Base-by-base conservation (phyloP, 2,797 vertebrate species). In the Dicrostonyx torquatus region DNA sequence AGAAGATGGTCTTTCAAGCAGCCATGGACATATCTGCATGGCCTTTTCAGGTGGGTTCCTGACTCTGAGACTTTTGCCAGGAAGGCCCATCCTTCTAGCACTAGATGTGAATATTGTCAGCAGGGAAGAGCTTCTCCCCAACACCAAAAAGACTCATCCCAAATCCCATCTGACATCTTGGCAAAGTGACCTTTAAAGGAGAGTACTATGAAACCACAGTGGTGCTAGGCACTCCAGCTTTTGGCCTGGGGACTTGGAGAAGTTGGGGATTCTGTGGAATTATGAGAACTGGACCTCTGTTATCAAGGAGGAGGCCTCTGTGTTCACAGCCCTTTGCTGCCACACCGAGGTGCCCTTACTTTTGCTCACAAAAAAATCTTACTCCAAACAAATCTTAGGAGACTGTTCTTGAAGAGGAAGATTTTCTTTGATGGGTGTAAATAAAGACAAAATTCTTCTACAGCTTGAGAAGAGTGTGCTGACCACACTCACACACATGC, bases 31-130 rank as follows among this genome's bases (percentile, higher is more conserved):
- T 72, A 89, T 94, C 70, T 91, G 58, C 43, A 0, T 95, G 95
- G 64, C 34, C 72, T 95, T 85, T 66, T 95, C 87, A 93, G 97
- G 90, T 97, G 96, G 95, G 96, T 93, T 94, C 77, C 48, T 72
- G 7, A 77, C 66, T 75, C 31, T 62, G 40, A 55, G 66, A 62
- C 87, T 94, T 4, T 26, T 15, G 15, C 75, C n/a, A 40, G 22
- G 78, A 94, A 93, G 72, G 48, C 60, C 50, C 20, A 24, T 37
- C 48, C 48, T 85, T 60, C 17, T 73, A 58, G 62, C 62, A 31
- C 14, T 79, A 17, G n/a, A 6, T 85, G 80, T 50, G 72, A 79
- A 34, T 73, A 55, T 87, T 66, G 37, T 34, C 18, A 20, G 60
- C 34, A n/a, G 50, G 34, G 60, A 90, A 40, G 26, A 48, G 1